phyloP scores from a whole-genome alignment of 1,140 invertebrate genomes.

The Limonius californicus region DNA sequence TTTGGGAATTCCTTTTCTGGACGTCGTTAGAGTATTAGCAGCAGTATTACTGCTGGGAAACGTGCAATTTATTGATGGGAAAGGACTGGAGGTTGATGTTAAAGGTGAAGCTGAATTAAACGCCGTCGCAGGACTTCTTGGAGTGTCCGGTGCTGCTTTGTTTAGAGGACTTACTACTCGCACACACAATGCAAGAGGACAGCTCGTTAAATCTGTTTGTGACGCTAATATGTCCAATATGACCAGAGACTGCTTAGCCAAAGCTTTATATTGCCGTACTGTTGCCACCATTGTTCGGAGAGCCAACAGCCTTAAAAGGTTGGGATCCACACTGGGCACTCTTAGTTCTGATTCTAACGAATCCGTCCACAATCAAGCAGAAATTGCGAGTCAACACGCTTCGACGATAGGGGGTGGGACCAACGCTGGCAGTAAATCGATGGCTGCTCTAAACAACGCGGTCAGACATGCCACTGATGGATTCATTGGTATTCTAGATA shows the following conservation, averaged over 20 bases:
- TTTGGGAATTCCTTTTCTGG: constrained; percentile 88
- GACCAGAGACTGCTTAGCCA: constrained; percentile 84
- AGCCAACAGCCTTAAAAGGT: constrained; percentile 85
- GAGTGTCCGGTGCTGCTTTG: constrained; percentile 71
- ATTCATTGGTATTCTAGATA: constrained; percentile 91
- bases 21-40: constrained; percentile 86
- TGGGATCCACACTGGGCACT: constrained; percentile 84
- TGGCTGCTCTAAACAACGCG: constrained; percentile 87
- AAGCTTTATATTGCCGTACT: constrained; percentile 89
- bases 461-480: constrained; percentile 91
- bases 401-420: constrained; percentile 69
- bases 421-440: constrained; percentile 79
- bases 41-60: constrained; percentile 89
- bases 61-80: constrained; percentile 79
- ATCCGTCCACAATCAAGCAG: constrained; percentile 84
- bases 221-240: constrained; percentile 81
- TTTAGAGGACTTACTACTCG: constrained; percentile 78
- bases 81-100: constrained; percentile 67
- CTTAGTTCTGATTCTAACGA: constrained; percentile 88
- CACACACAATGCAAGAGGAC: constrained; percentile 79
- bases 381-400: constrained; percentile 80
- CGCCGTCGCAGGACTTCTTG: constrained; percentile 78
- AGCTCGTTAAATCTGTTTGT: constrained; percentile 77
- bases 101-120: constrained; percentile 76
- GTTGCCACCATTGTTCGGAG: constrained; percentile 91